These are phyloP conservation scores for Mythimna lalbum DNA, from an alignment of 2,888 invertebrate genomes.

Conservation along the genomic window DNA sequence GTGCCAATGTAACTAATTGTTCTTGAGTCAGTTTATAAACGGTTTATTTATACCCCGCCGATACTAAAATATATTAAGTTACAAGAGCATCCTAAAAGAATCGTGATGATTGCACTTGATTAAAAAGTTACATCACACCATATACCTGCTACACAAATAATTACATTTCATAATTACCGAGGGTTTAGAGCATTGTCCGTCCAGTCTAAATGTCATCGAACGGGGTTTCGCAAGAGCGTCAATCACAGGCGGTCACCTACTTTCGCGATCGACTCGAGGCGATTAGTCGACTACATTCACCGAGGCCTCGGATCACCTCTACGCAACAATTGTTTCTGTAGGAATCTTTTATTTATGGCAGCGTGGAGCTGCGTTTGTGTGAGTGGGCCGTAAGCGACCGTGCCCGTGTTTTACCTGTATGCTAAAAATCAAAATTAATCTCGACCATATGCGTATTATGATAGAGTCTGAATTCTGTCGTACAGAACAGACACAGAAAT, in stretches of 20 bases:
- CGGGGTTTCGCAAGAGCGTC: slow-evolving; percentile 89
- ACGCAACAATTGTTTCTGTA: slow-evolving; percentile 91
- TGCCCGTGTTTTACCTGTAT: slow-evolving; percentile 89
- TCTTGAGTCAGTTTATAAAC: background rate
- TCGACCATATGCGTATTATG: slow-evolving; percentile 61
- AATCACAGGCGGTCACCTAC: slow-evolving; percentile 90
- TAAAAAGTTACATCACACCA: slow-evolving; percentile 36
- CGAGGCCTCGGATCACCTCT: slow-evolving; percentile 88
- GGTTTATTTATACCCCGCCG: background rate
- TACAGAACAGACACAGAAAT: slow-evolving; percentile 79
- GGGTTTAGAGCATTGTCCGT: slow-evolving; percentile 85
- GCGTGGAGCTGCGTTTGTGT: slow-evolving; percentile 82
- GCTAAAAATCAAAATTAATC: slow-evolving; percentile 59
- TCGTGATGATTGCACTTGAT: slow-evolving; percentile 40
- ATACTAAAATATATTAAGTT: background rate
- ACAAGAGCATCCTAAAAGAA: background rate
- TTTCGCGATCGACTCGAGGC: slow-evolving; percentile 89
- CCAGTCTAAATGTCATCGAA: slow-evolving; percentile 90
- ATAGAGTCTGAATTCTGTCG: slow-evolving; percentile 71
- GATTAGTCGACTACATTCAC: slow-evolving; percentile 90
- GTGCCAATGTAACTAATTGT: background rate
- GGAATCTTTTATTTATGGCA: slow-evolving; percentile 91
- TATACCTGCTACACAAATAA: slow-evolving; percentile 66
- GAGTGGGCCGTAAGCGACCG: slow-evolving; percentile 82
- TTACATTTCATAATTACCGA: slow-evolving; percentile 84